Evolutionary conservation across 2,113 vertebrate genomes (phyloP), one percentile per base, ranked within the genome.

Genomic region (Clarias gariepinus): DNA sequence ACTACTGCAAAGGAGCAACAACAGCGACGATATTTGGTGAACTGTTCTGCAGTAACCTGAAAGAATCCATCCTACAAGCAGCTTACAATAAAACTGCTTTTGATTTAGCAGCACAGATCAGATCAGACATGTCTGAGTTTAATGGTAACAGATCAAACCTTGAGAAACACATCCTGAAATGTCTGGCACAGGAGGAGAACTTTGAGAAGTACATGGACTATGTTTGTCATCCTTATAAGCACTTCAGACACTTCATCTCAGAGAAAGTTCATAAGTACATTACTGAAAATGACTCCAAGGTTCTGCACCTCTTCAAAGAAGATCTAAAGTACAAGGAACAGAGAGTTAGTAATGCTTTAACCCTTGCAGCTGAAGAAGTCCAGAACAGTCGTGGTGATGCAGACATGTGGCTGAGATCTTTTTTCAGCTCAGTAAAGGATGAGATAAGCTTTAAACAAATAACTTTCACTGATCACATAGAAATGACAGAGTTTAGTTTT

Each of bases 21-120:
- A 94, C 93, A 0, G 52, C 92, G 63, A 93, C 89, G 83, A 88
- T 87, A 0, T 92, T 96, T 88, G 91, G 88, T 64, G 86, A 86
- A 23, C 82, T 94, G 25, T 86, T 96, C 16, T 93, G 94, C 87
- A 85, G 86, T 0, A 95, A 95, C 87, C 85, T 96, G 36, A 90
- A 28, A 28, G 41, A 74, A 61, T 92, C 94, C 0, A 84, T 86
- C 68, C 0, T 0, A 1, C 68, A 6, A 30, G 66, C 13, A n/a
- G 66, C 2, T 18, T 68, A 30, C 28, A 68, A 68, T 68, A 68
- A 68, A 68, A 18, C 66, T 68, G 66, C 28, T 30, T 15, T 33
- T 18, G 66, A 68, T 33, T 18, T 68, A 18, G 66, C 93, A 55
- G 74, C 15, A 3, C 87, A 93, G 2, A 94, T 96, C 86, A 63